These are phyloP conservation scores for Hycleus phaleratus DNA, from an alignment of 1,140 invertebrate species.

Conservation along the genomic window DNA sequence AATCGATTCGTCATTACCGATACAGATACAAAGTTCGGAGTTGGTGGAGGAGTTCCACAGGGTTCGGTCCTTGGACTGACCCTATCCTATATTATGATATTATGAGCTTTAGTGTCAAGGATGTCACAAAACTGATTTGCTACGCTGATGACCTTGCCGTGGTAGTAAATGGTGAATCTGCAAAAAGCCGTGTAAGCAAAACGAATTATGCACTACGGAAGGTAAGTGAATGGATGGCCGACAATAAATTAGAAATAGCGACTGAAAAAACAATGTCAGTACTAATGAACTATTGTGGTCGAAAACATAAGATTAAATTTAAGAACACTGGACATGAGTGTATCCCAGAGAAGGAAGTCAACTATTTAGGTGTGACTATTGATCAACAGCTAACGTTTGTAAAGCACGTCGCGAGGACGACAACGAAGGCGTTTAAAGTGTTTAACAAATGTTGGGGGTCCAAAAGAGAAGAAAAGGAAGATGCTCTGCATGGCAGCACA, in stretches of 20 bases:
- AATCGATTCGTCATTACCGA: constrained; percentile 4
- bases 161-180: constrained; percentile 3
- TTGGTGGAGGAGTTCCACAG: constrained; percentile 24
- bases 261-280: neutral
- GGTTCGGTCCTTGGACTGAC: constrained; percentile 31
- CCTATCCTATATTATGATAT: constrained; percentile 30
- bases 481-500: neutral
- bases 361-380: no score
- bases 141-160: constrained; percentile 33
- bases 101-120: constrained; percentile 12
- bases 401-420: no score
- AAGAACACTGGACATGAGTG: no score
- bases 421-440: no score
- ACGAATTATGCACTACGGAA: neutral
- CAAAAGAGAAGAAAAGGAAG: neutral
- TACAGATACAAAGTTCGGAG: neutral
- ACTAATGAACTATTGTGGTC: neutral
- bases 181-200: neutral
- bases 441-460: constrained; percentile 3
- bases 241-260: neutral
- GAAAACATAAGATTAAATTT: no score
- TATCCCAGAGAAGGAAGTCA: no score
- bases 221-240: neutral
- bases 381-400: no score
- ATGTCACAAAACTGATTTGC: constrained; percentile 10